A percentile compares a stretch with the other conserved stretches of the same genome.
These are phyloP conservation scores for Psettodes erumei DNA, from an alignment of 2,113 vertebrate genomes.

Conservation along the genomic window DNA sequence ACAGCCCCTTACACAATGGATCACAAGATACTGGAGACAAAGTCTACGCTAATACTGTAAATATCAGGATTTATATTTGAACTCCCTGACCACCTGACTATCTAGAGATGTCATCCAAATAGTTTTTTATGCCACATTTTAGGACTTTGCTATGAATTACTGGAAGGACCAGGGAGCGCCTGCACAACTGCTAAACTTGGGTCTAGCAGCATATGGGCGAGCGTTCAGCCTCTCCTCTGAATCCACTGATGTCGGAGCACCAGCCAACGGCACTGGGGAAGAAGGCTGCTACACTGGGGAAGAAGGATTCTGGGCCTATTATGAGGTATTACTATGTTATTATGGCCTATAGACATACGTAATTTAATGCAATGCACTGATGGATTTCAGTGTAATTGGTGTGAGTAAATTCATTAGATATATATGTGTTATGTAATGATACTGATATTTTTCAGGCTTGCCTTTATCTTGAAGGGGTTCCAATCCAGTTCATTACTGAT, in stretches of 20 bases:
- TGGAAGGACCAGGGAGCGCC: constrained; percentile 78
- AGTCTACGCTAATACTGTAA: constrained; percentile 71
- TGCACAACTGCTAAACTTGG: constrained; percentile 79
- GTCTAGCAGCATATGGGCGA: constrained; percentile 80
- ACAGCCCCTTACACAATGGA: constrained; percentile 80
- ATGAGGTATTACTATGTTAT: constrained; percentile 74
- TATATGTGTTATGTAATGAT: not conserved
- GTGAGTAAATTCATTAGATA: not conserved
- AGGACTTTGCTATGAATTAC: constrained; percentile 80
- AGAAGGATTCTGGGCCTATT: constrained; percentile 81
- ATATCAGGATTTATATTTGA: constrained; percentile 12
- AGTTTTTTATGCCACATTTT: not conserved
- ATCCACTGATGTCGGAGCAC: constrained; percentile 56
- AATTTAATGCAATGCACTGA: not conserved
- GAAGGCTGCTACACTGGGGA: constrained; percentile 73
- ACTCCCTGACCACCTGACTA: not conserved
- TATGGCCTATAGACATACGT: not conserved
- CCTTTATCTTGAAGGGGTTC: constrained; percentile 65
- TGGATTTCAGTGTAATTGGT: not conserved
- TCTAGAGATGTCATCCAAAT: no score
- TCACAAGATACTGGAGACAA: constrained; percentile 53
- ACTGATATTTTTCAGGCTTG: constrained; percentile 73
- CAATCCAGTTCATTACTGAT: constrained; percentile 63
- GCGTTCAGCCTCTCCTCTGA: constrained; percentile 71
- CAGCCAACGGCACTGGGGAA: constrained; percentile 62